phyloP scores from a whole-genome alignment of 2,113 vertebrate genomes.

The Anhinga rufa region DNA sequence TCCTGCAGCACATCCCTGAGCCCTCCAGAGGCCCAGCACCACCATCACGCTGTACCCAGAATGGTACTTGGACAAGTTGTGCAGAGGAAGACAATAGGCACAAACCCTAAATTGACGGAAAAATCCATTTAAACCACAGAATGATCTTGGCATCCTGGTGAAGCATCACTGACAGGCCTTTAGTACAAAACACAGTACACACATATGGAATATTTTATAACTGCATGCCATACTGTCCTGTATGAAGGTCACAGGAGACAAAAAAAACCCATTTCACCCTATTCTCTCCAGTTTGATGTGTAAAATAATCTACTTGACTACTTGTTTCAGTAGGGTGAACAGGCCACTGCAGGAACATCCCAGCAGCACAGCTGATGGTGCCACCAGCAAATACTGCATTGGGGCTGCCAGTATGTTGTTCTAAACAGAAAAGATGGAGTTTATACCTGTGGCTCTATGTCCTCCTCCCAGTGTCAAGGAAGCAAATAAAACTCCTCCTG shows the following conservation, averaged over 20 bases:
- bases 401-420: not conserved
- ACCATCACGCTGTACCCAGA: fast-evolving
- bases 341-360: not conserved
- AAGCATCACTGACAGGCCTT: not conserved
- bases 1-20: not conserved
- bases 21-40: not conserved
- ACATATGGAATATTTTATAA: not conserved
- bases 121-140: not conserved
- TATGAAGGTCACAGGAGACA: not conserved
- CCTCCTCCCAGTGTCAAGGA: not conserved
- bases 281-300: not conserved
- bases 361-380: not conserved
- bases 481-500: not conserved
- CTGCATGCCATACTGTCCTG: not conserved
- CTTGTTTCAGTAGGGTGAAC: not conserved
- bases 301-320: not conserved
- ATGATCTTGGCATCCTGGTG: not conserved
- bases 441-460: not conserved
- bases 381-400: not conserved
- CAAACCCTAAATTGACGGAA: not conserved
- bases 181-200: not conserved
- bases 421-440: not conserved
- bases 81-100: not conserved
- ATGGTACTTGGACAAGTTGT: not conserved
- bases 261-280: not conserved